Conservation (phyloP, 2,888 invertebrate genomes). For the Ceramica pisi region DNA sequence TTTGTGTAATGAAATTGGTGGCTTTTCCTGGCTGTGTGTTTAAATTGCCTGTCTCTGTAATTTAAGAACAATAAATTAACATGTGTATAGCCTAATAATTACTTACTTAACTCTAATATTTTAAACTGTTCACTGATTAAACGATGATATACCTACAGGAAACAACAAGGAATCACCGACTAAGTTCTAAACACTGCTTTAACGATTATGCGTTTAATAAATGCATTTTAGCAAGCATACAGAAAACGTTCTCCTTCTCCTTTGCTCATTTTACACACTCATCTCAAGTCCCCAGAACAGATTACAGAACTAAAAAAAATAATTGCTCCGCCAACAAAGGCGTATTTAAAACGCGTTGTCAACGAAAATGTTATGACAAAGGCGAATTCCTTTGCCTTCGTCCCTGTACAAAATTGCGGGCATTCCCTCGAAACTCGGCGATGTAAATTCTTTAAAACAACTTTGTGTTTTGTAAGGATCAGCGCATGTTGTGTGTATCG, state of each 20-base stretch:
- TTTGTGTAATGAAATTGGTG: constrained; percentile 1
- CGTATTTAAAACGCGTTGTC: constrained; percentile 65
- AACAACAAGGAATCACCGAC: background rate
- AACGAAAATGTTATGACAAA: constrained; percentile 70
- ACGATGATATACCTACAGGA: background rate
- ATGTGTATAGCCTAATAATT: no score
- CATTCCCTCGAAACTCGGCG: constrained; percentile 65
- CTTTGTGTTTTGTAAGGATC: constrained; percentile 61
- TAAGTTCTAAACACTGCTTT: background rate
- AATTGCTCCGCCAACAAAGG: constrained; percentile 42
- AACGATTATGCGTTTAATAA: background rate
- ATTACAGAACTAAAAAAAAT: constrained; percentile 42
- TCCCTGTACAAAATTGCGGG: constrained; percentile 62
- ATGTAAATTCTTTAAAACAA: constrained; percentile 70
- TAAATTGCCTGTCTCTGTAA: background rate
- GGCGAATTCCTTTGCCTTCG: constrained; percentile 63
- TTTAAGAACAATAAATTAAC: background rate
- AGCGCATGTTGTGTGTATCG: constrained; percentile 46
- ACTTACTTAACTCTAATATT: no score
- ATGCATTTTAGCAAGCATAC: background rate
- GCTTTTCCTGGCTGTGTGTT: background rate
- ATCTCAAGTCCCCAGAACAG: constrained; percentile 12
- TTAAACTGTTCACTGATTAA: background rate
- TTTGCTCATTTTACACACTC: constrained; percentile 1
- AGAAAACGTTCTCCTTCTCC: background rate